Evolutionary conservation across 2,888 invertebrate species (phyloP).

Genomic region (Orthosia gracilis): DNA sequence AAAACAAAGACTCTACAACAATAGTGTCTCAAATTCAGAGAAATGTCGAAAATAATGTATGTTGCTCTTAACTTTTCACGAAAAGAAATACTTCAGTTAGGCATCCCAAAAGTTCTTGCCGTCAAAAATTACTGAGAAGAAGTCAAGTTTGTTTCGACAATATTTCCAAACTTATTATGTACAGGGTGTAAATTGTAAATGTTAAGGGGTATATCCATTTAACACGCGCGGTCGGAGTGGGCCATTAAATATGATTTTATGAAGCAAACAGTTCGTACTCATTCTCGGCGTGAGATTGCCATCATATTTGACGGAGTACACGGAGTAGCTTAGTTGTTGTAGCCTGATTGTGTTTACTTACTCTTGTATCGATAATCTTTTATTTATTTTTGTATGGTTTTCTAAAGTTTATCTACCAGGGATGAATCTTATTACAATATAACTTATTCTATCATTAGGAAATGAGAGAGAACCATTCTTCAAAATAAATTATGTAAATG

Average conservation of each 20-base stretch:
- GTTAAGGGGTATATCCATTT: conserved; percentile 25
- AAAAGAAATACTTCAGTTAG: neutral
- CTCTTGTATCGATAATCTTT: neutral
- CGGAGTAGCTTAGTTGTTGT: too few species aligned
- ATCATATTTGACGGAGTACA: neutral
- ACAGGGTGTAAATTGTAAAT: conserved; percentile 1
- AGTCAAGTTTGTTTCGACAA: neutral
- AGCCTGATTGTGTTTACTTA: conserved; percentile 13
- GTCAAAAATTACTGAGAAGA: neutral
- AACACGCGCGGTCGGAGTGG: conserved; percentile 22
- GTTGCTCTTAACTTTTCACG: neutral
- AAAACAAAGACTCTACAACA: neutral
- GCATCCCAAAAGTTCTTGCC: neutral
- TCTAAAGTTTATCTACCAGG: too few species aligned
- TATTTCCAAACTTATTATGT: conserved; percentile 1
- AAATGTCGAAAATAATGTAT: neutral
- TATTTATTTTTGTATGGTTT: neutral
- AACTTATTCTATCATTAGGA: too few species aligned
- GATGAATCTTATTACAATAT: too few species aligned
- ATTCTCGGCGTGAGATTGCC: conserved; percentile 10
- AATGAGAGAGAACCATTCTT: neutral
- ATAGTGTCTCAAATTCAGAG: neutral
- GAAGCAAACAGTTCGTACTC: conserved; percentile 29
- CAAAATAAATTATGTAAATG: neutral
- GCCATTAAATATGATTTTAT: conserved; percentile 51